Evolutionary conservation across 2,113 vertebrate species (phyloP).

Genomic region (Tupaia chinensis): DNA sequence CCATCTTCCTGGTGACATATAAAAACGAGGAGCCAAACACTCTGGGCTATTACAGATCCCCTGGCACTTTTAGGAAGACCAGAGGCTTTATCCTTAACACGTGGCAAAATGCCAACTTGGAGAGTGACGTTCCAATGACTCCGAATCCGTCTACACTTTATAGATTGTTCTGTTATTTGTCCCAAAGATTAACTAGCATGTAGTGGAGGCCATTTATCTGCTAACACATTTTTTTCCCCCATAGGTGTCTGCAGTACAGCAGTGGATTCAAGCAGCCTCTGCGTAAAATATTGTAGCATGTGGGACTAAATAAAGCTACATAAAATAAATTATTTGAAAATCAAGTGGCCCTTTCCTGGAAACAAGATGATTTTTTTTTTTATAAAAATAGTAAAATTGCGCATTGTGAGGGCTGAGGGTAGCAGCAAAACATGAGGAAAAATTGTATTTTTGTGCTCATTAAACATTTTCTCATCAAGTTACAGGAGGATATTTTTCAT

Average conservation of each 20-base stretch:
- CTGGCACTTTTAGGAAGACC: background rate
- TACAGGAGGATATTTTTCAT: background rate
- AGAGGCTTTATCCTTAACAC: background rate
- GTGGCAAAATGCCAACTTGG: conserved; percentile 34
- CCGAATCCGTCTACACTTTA: conserved; percentile 27
- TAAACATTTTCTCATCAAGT: background rate
- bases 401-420: background rate
- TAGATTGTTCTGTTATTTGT: background rate
- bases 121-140: background rate
- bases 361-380: background rate
- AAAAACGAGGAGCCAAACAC: conserved; percentile 69
- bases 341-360: background rate
- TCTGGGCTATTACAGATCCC: conserved; percentile 47
- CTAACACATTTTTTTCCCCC: background rate
- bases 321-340: conserved; percentile 13
- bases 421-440: background rate
- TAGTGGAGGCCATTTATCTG: conserved; percentile 1
- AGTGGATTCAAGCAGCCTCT: conserved; percentile 9
- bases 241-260: conserved; percentile 22
- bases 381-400: background rate
- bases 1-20: conserved; percentile 63
- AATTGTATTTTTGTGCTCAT: background rate
- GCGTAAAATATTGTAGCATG: background rate
- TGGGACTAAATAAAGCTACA: background rate
- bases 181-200: conserved; percentile 41